Base-by-base conservation (phyloP, 2,113 vertebrate genomes). In the Labrus mixtus region DNA sequence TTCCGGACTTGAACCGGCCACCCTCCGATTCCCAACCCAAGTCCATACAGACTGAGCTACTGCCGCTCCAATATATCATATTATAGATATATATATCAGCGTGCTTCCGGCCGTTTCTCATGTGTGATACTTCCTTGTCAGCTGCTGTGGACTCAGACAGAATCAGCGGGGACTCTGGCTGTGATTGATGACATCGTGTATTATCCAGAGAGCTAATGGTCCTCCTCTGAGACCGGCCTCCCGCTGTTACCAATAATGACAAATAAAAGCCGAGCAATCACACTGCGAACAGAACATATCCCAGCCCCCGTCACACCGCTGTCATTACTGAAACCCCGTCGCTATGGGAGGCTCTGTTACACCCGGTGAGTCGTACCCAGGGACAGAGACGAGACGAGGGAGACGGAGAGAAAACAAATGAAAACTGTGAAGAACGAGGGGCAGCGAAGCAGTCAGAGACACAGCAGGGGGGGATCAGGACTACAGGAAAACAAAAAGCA, bases 221-320 rank as follows among this genome's bases (percentile, higher is more conserved):
- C 60, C 41, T 69, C 45, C 9, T 39, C 17, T 37, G 50, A 16
- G 37, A 33, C 23, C 1, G 12, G 23, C 69, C 13, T 39, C 53
- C 62, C 23, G 43, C 60, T 62, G 71, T 73, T 58, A 2, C 20
- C 33, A 54, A 29, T 65, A 69, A 66, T 60, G 70, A 57, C 15
- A 71, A 78, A 83, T 68, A 60, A 73, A 76, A 82, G 48, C 48
- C 1, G 0, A 56, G 58, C 53, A 63, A 55, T 74, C 55, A 9
- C 37, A 57, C 43, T 13, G 46, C 54, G 25, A 72, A 48, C 55
- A 43, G 11, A 79, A 45, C n/a, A 25, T 51, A 37, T 74, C 48
- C 61, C 17, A 22, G 8, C 61, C 69, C n/a, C 41, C 43, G 3
- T 65, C 64, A 66, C 29, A 56, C 22, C 19, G 0, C 8, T 51